phyloP scores from a whole-genome alignment of 2,113 vertebrate genomes.

The Todiramphus saurophagus region DNA sequence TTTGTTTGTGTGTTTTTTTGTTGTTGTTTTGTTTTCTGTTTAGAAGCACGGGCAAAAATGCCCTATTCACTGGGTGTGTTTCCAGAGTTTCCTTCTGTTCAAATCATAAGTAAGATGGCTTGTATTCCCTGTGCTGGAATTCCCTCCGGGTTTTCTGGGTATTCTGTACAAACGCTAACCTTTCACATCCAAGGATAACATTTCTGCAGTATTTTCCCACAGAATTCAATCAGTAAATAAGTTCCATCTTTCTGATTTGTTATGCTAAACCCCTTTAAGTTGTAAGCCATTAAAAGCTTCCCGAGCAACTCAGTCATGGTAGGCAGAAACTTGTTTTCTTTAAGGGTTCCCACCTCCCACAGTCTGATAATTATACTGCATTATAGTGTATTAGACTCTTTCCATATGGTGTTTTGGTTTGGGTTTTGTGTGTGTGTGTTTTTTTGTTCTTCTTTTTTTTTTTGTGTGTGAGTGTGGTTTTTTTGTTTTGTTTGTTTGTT shows the following conservation, averaged over 20 bases:
- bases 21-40: neutral
- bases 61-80: constrained; percentile 11
- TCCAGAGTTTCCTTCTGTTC: neutral
- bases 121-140: constrained; percentile 33
- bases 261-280: constrained; percentile 17
- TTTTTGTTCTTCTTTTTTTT: no score
- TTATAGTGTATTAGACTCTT: neutral
- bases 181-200: constrained; percentile 64
- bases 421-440: no score
- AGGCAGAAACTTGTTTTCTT: constrained; percentile 1
- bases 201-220: constrained; percentile 66
- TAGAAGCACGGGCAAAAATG: neutral
- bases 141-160: constrained; percentile 4
- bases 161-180: constrained; percentile 14
- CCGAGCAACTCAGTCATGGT: neutral
- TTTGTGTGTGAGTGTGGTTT: no score
- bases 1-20: no score
- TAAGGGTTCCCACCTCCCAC: neutral
- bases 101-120: neutral
- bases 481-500: neutral
- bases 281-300: constrained; percentile 30
- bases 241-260: constrained; percentile 54
- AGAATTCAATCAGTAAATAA: constrained; percentile 58
- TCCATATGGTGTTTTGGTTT: neutral
- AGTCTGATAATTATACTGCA: neutral